phyloP scores from a whole-genome alignment of 2,797 vertebrate species.

The Poecilia picta region DNA sequence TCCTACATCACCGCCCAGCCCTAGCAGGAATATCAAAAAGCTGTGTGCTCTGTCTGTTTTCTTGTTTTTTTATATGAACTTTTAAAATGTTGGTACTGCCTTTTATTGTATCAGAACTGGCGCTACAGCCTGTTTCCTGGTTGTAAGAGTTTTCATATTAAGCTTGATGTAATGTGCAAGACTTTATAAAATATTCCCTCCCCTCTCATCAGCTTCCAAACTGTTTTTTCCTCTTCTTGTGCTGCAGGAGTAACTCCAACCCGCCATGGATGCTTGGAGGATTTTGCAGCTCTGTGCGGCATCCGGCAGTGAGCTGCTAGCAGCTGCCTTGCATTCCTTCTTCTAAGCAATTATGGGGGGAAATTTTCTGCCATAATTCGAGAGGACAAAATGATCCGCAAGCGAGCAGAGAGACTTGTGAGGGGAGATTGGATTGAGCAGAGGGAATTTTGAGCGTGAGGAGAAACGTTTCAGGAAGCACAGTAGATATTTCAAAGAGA shows the following conservation, averaged over 20 bases:
- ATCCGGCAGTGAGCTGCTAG: background rate
- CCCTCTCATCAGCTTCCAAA: background rate
- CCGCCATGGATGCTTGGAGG: background rate
- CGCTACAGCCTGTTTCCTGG: background rate
- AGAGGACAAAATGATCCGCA: no score
- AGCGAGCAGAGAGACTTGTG: no score
- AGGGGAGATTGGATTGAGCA: no score
- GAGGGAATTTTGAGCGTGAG: no score
- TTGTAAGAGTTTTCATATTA: background rate
- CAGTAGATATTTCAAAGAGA: no score
- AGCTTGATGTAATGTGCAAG: background rate
- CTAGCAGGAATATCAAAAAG: background rate
- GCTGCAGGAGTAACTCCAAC: background rate
- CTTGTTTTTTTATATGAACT: background rate
- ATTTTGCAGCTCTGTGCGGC: background rate
- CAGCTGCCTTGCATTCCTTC: background rate
- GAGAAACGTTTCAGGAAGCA: no score
- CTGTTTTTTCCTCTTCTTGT: background rate
- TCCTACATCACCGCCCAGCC: background rate
- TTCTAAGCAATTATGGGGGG: background rate
- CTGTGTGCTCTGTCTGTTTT: background rate
- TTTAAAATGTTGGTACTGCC: constrained; percentile 7
- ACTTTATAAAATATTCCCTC: constrained; percentile 2
- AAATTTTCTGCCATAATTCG: no score
- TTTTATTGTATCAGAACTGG: background rate